Conservation (phyloP, 2,888 invertebrate species). For the Eupithecia vulgata region DNA sequence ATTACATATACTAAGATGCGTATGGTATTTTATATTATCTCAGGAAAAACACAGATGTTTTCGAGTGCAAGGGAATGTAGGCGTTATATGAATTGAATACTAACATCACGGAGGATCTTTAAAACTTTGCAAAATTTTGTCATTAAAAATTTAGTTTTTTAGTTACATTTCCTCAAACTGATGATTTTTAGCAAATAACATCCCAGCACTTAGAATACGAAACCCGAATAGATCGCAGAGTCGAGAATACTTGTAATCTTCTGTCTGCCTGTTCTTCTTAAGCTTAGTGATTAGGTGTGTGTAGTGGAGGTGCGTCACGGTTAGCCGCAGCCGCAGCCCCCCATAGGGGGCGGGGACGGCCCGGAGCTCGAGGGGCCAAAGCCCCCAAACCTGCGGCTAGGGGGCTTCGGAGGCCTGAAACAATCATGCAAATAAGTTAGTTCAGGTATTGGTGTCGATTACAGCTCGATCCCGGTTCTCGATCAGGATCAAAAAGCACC, state of each 20-base stretch:
- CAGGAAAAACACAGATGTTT: not conserved
- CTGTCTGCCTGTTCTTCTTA: not conserved
- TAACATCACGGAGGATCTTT: not conserved
- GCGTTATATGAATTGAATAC: not conserved
- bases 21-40: no score
- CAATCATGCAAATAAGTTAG: not conserved
- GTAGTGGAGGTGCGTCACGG: not conserved
- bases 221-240: not conserved
- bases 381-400: slow-evolving; percentile 72
- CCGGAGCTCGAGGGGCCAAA: slow-evolving; percentile 76
- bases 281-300: not conserved
- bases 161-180: not conserved
- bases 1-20: not conserved
- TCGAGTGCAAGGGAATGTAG: not conserved
- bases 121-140: not conserved
- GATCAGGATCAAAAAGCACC: not conserved
- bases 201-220: no score
- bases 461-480: not conserved
- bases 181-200: not conserved
- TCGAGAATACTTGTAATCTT: not conserved
- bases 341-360: slow-evolving; percentile 72
- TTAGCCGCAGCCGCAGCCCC: slow-evolving; percentile 75
- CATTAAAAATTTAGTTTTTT: not conserved
- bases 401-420: slow-evolving; percentile 77
- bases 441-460: not conserved